Base-by-base conservation (phyloP, 2,797 vertebrate species). In the Tiaroga cobitis region DNA sequence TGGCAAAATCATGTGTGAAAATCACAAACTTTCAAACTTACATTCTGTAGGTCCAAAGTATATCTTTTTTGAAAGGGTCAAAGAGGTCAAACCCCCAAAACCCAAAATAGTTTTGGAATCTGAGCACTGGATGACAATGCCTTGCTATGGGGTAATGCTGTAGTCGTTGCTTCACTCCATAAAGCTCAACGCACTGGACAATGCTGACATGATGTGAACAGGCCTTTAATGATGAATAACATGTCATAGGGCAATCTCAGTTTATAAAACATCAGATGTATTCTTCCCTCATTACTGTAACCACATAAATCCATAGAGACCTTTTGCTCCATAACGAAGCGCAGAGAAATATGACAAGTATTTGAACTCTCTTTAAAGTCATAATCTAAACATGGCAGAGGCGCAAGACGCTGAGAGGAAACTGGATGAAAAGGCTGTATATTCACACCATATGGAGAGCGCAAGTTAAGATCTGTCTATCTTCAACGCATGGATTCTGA, bases 391-490 rank as follows among this genome's bases (percentile, higher is more conserved):
- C 86, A 89, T 84, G 85, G 88, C 85, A 82, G 41, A 87, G 67
- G 75, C 43, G 16, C 46, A 77, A 65, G 41, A 63, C 37, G 8
- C 74, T 80, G 85, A 89, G 91, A 92, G 88, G 85, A 81, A 90
- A 85, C 89, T 59, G 89, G 91, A 94, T 91, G 83, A 92, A 92
- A 92, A 91, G 90, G 80, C 83, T 83, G 78, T 92, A 90, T 91
- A 94, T 95, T 94, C 84, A 86, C 91, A 93, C 92, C 94, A 95
- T 90, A 92, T 94, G 94, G 92, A 90, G 88, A 89, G 88, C 88
- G 86, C 83, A 88, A 59, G 87, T 70, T 84, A 87, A 90, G 87
- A 90, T 88, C 91, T 90, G 93, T 89, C 89, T 87, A 91, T 93
- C 93, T 92, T 90, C 91, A 92, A 88, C 89, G 89, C 87, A 90